Evolutionary conservation across 64 coral and sea anemone genomes (phyloP), one percentile per base, ranked within the genome.

Genomic region (Montipora cactus): DNA sequence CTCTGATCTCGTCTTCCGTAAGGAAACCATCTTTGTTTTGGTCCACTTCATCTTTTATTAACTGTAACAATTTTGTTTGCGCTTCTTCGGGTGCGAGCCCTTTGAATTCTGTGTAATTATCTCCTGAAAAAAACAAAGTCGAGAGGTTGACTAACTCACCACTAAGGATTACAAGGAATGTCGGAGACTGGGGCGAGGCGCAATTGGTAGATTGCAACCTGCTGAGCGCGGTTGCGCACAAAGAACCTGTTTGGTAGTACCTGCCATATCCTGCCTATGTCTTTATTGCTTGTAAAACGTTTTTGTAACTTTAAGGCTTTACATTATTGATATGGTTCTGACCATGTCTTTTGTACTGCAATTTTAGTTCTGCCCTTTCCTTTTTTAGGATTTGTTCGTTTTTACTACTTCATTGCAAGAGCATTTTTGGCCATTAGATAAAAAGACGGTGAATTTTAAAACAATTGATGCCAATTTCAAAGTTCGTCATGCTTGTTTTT

Each of bases 11-110:
- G 7, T 97, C 96, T 89, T 97, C 96, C 21, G 93, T 91, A 11
- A 97, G 49, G 19, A 95, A 81, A 16, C 96, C 96, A 67, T 97
- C 96, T 89, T 97, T 97, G 48, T 97, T 83, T 7, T 80, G 59
- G 78, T 97, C 96, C 6, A 97, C 84, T 62, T 97, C 96, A 20
- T 82, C 75, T 46, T 87, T 89, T 8, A 97, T 86, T 16, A 97
- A 53, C 28, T 97, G 77, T 20, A 91, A 78, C 74, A 95, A 84
- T 64, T 96, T 96, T 12, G 87, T 85, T 47, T 87, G 87, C 3
- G 92, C 53, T 3, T 97, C 96, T 49, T 97, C 96, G 7, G 81
- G 88, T 5, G 85, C 70, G 19, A 97, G 55, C n/a, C 90, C 93
- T 76, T 97, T 90, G 49, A 97, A 95, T 50, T 91, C 96, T 2